Evolutionary conservation across 2,113 vertebrate species (phyloP).

Genomic region (Tenebrosternarchus preto): DNA sequence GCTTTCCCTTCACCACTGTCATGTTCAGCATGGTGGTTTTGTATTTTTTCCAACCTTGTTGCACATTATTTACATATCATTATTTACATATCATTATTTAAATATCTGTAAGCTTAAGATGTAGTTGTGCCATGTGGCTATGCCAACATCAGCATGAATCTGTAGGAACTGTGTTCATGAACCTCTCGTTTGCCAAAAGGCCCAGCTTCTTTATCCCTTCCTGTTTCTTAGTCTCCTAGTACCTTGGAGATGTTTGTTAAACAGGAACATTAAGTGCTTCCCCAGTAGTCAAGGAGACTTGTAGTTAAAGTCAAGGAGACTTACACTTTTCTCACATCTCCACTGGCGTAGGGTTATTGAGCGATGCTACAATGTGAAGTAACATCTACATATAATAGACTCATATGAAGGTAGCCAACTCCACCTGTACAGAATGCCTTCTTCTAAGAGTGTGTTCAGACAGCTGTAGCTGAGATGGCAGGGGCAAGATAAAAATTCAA

Average conservation of each 20-base stretch:
- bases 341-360: neutral
- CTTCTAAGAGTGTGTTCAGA: no score
- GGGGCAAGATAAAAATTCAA: no score
- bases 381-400: neutral
- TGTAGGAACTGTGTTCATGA: neutral
- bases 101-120: no score
- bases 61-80: no score
- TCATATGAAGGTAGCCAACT: neutral
- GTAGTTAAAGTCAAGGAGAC: neutral
- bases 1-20: no score
- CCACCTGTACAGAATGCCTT: no score
- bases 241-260: neutral
- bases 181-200: neutral
- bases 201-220: neutral
- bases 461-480: no score
- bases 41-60: no score
- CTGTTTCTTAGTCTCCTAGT: neutral
- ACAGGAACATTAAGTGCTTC: neutral
- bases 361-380: neutral
- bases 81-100: no score
- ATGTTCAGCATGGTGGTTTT: no score
- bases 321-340: neutral
- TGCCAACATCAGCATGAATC: no score
- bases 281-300: neutral
- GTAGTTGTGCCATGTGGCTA: no score